A percentile compares a stretch with the other conserved stretches of the same genome.
Conservation (phyloP, 2,113 vertebrate species). For the Corythoichthys haematopterus region DNA sequence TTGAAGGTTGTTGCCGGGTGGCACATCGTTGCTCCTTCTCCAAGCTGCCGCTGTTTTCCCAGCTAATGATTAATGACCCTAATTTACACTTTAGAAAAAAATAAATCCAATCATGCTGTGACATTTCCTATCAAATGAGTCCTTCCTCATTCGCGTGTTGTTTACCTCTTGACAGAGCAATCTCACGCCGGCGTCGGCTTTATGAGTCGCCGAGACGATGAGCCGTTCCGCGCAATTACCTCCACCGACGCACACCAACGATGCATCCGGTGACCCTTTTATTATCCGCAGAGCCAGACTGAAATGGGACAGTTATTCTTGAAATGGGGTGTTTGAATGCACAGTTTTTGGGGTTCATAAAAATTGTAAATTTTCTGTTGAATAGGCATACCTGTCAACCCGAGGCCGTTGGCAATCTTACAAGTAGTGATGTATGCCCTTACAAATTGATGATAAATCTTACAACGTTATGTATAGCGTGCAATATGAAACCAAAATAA, state of each 20-base stretch:
- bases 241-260: constrained; percentile 32
- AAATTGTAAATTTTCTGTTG: background rate
- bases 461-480: no score
- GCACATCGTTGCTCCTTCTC: constrained; percentile 18
- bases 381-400: background rate
- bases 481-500: no score
- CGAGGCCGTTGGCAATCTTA: no score
- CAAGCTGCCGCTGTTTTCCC: constrained; percentile 52
- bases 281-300: background rate
- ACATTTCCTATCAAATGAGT: constrained; percentile 68
- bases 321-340: background rate
- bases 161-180: constrained; percentile 65
- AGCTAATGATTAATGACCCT: constrained; percentile 72
- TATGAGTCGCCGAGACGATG: constrained; percentile 50
- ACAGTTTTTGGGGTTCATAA: no score
- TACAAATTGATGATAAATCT: no score
- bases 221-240: constrained; percentile 53
- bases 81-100: constrained; percentile 58
- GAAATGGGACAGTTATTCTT: background rate
- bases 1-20: background rate
- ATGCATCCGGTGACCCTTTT: constrained; percentile 16
- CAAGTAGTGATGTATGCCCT: no score
- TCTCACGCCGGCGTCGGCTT: constrained; percentile 28
- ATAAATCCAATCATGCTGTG: constrained; percentile 68
- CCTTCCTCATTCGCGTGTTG: constrained; percentile 57